phyloP scores from a whole-genome alignment of 2,113 vertebrate genomes.

The Lophura nycthemera region DNA sequence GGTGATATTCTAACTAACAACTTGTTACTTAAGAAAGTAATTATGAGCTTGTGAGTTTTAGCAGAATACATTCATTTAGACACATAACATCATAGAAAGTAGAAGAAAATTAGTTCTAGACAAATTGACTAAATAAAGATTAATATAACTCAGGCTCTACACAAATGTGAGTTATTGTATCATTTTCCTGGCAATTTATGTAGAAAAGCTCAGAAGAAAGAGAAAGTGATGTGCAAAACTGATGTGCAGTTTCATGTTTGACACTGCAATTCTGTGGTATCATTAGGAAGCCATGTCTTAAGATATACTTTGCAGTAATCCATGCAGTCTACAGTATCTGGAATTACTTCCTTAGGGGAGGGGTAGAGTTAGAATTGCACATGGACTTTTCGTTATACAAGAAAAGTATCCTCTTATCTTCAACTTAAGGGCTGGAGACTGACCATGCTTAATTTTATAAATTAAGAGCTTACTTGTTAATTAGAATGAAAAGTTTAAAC shows the following conservation, averaged over 20 bases:
- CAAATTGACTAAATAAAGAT: background rate
- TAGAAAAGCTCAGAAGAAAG: background rate
- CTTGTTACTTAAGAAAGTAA: slow-evolving; percentile 5
- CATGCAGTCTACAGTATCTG: background rate
- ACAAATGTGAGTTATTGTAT: background rate
- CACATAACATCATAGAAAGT: background rate
- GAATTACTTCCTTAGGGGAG: background rate
- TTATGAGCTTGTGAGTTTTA: background rate
- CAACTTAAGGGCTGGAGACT: background rate
- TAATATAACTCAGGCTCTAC: background rate
- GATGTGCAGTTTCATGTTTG: background rate
- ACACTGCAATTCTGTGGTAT: background rate
- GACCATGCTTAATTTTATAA: background rate
- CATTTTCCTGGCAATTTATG: background rate
- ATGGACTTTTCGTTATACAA: background rate
- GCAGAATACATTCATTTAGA: background rate
- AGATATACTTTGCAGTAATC: background rate
- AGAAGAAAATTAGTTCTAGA: background rate
- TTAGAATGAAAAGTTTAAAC: background rate
- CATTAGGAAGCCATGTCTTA: background rate
- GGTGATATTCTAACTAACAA: background rate
- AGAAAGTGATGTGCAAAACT: background rate
- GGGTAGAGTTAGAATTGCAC: background rate
- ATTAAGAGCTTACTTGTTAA: background rate
- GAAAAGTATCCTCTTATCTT: background rate